phyloP scores from a whole-genome alignment of 2,888 invertebrate genomes.

The Monoplex corrugatus region DNA sequence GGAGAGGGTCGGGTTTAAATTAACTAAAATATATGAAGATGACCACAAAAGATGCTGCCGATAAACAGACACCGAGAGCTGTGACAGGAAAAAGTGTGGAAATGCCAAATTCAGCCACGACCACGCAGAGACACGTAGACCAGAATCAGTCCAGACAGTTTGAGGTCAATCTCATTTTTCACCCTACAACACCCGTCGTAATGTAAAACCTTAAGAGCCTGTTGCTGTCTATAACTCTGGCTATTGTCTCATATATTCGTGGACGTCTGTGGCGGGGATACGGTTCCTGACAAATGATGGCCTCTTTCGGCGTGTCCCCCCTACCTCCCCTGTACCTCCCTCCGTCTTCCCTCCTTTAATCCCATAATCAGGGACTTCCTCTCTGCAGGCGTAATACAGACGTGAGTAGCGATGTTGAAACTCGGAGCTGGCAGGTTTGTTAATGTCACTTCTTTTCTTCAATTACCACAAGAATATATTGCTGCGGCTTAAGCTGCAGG shows the following conservation, averaged over 20 bases:
- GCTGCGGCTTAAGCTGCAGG: not conserved
- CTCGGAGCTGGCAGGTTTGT: slow-evolving; percentile 26
- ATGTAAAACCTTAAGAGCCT: not conserved
- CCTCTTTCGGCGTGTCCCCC: not conserved
- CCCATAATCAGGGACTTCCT: slow-evolving; percentile 23
- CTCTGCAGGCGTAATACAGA: slow-evolving; percentile 26
- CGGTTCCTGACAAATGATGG: slow-evolving; percentile 13
- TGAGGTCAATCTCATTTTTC: not conserved
- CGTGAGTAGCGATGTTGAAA: not conserved
- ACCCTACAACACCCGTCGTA: not conserved
- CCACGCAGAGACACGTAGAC: not conserved
- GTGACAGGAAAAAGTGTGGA: not conserved
- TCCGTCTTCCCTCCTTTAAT: slow-evolving; percentile 1
- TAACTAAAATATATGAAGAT: no score
- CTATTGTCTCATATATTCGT: slow-evolving; percentile 11
- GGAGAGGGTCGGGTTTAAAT: no score
- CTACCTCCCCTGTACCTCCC: not conserved
- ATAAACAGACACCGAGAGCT: not conserved
- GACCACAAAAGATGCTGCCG: no score
- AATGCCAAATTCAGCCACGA: not conserved
- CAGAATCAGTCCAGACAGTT: not conserved
- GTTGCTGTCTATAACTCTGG: not conserved
- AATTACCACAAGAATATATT: not conserved
- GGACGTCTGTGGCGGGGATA: not conserved
- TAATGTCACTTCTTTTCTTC: slow-evolving; percentile 4